These are phyloP conservation scores for Hippopotamyrus pictus DNA, from an alignment of 2,797 vertebrate species.

Conservation along the genomic window DNA sequence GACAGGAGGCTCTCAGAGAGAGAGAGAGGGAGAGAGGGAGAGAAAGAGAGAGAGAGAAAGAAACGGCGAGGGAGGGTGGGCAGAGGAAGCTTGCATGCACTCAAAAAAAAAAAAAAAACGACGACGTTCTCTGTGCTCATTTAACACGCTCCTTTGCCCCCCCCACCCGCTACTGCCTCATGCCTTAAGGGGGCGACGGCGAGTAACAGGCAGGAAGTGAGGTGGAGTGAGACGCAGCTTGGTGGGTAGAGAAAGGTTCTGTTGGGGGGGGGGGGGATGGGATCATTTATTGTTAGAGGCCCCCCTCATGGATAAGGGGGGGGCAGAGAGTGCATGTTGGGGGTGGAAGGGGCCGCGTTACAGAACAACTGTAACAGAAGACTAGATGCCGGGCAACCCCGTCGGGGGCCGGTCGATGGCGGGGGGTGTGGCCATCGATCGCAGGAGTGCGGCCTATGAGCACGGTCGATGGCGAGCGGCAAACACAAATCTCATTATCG, in stretches of 20 bases:
- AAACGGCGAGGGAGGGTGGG: constrained; percentile 18
- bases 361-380: neutral
- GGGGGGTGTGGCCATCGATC: neutral
- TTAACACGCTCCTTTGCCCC: constrained; percentile 40
- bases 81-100: constrained; percentile 19
- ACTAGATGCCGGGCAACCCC: neutral
- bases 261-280: neutral
- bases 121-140: constrained; percentile 43
- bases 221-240: neutral
- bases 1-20: constrained; percentile 32
- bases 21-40: constrained; percentile 28
- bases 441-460: neutral
- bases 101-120: neutral
- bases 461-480: neutral
- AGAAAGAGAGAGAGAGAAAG: constrained; percentile 23
- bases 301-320: neutral
- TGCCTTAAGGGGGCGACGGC: neutral
- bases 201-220: neutral
- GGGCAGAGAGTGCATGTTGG: neutral
- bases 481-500: neutral
- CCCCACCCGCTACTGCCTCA: constrained; percentile 7
- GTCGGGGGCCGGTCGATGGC: neutral
- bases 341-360: neutral
- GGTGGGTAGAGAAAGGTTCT: neutral
- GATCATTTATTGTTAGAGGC: neutral